phyloP scores from a whole-genome alignment of 2,113 vertebrate genomes.

The Apaloderma vittatum region DNA sequence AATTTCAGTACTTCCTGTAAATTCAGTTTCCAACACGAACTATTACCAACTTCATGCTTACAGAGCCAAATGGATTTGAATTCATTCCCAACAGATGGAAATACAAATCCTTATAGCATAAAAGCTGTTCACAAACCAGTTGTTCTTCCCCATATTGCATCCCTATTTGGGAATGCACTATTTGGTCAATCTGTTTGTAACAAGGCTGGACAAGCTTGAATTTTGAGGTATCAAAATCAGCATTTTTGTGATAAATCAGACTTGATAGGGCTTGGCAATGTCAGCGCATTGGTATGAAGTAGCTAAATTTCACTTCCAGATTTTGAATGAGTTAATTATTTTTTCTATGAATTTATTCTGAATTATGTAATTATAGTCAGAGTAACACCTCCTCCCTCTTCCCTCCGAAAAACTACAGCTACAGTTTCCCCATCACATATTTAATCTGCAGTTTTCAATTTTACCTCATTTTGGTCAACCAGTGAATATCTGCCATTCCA shows the following conservation, averaged over 20 bases:
- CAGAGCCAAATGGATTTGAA: conserved; percentile 29
- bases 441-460: not conserved
- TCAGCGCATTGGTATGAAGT: not conserved
- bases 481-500: not conserved
- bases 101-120: not conserved
- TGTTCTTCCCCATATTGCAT: not conserved
- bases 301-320: not conserved
- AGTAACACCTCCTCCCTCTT: not conserved
- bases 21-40: not conserved
- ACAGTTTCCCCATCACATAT: not conserved
- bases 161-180: not conserved
- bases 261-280: not conserved
- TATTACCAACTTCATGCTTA: not conserved
- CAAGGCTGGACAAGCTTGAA: not conserved
- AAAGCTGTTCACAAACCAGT: not conserved
- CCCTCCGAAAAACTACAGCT: not conserved
- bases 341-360: not conserved
- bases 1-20: conserved; percentile 25
- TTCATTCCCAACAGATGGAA: conserved; percentile 54
- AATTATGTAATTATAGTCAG: not conserved
- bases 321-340: not conserved
- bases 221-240: not conserved
- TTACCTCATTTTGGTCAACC: not conserved
- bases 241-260: not conserved
- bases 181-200: conserved; percentile 25